Evolutionary conservation across 2,797 vertebrate species (phyloP).

Genomic region (Erethizon dorsatum): DNA sequence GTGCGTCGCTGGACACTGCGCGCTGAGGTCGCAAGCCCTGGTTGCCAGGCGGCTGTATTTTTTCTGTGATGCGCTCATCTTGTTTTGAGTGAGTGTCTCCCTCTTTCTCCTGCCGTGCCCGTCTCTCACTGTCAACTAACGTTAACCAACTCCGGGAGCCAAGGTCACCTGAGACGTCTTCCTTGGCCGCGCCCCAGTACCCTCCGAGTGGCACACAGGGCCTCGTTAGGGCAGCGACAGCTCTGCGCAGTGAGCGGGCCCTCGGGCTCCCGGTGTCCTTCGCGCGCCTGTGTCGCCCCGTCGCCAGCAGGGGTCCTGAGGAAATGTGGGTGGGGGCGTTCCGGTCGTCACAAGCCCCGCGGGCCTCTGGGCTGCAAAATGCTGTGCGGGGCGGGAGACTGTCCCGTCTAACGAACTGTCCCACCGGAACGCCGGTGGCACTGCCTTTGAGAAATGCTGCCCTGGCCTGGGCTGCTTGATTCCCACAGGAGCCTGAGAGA

Average conservation of each 20-base stretch:
- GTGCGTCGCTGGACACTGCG: background rate
- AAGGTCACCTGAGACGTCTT: background rate
- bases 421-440: background rate
- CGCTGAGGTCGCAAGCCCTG: constrained; percentile 71
- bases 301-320: background rate
- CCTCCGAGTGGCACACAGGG: background rate
- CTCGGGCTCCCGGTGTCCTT: background rate
- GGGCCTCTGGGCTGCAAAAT: background rate
- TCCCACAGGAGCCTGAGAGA: background rate
- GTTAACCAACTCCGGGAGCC: background rate
- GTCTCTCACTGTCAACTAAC: constrained; percentile 44
- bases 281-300: background rate
- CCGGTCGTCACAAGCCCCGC: background rate
- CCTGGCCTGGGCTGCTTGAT: background rate
- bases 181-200: constrained; percentile 7
- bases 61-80: constrained; percentile 55
- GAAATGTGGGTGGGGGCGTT: background rate
- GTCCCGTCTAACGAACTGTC: background rate
- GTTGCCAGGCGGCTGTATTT: background rate
- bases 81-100: constrained; percentile 31
- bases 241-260: background rate
- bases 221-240: background rate
- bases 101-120: constrained; percentile 40
- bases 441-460: background rate
- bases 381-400: background rate